Evolutionary conservation across 2,113 vertebrate genomes (phyloP).

Genomic region (Myocastor coypus): DNA sequence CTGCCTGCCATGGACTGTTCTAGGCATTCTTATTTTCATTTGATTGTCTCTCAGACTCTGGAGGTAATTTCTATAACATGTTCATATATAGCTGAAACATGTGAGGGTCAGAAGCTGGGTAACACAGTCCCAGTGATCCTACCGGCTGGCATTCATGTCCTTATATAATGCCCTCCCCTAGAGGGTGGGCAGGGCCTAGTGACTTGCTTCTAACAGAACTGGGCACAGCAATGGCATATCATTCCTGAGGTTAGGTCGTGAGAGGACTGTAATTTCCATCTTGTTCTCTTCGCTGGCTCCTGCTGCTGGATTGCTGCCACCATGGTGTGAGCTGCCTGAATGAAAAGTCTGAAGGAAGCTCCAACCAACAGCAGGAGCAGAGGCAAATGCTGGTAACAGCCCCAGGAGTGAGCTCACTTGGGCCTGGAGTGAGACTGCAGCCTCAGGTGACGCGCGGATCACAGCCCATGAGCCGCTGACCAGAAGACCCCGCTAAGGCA

Average conservation of each 20-base stretch:
- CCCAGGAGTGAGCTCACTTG: background rate
- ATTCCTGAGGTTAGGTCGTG: background rate
- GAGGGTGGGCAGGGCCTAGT: background rate
- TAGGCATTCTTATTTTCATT: background rate
- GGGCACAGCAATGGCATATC: background rate
- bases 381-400: background rate
- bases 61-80: background rate
- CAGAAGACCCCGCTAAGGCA: background rate
- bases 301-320: background rate
- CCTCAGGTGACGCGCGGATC: background rate
- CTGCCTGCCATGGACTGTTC: fast-evolving
- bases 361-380: background rate
- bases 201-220: background rate
- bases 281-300: background rate
- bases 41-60: background rate
- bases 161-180: background rate
- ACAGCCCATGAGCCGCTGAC: background rate
- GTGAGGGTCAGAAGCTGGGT: background rate
- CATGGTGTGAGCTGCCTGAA: background rate
- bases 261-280: background rate
- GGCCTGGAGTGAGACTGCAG: background rate
- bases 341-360: background rate
- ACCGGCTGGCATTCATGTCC: background rate
- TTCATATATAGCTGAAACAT: background rate
- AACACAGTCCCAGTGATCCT: background rate